Percentiles rank a stretch among this genome's conserved stretches.
Conservation (phyloP, 1,140 invertebrate genomes). For the Lepidotrigona ventralis region DNA sequence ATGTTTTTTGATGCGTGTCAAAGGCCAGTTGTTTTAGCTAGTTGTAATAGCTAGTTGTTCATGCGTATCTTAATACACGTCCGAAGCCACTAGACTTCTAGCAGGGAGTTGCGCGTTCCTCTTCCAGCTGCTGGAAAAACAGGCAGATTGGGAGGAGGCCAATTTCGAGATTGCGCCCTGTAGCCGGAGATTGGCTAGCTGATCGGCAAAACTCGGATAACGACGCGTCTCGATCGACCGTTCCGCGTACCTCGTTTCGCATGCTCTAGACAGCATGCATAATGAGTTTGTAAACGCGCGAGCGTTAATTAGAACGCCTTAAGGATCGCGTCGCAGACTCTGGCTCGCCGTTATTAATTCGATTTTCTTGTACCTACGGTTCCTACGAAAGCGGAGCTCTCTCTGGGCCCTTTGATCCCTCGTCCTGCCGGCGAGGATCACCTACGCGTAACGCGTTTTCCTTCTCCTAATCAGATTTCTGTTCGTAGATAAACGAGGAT, state of each 20-base stretch:
- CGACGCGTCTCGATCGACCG: background rate
- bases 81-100: no score
- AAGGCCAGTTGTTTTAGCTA: no score
- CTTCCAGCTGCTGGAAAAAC: background rate
- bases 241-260: background rate
- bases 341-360: conserved; percentile 55
- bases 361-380: conserved; percentile 41
- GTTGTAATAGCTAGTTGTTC: no score
- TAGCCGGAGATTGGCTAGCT: background rate
- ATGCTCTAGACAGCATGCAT: conserved; percentile 39
- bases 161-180: background rate
- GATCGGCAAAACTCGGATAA: background rate
- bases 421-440: conserved; percentile 26
- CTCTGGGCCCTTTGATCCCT: conserved; percentile 53
- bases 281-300: conserved; percentile 12
- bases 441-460: conserved; percentile 31
- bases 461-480: conserved; percentile 59
- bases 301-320: conserved; percentile 54
- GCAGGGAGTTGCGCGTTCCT: background rate
- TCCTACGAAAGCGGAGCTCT: conserved; percentile 32
- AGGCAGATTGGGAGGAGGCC: background rate
- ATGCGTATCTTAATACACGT: no score
- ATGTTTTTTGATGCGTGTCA: no score
- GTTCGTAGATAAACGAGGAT: conserved; percentile 54
- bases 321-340: conserved; percentile 24